Evolutionary conservation across 2,888 invertebrate genomes (phyloP), one percentile per base, ranked within the genome.

Genomic region (Hipparchia sbordonii): DNA sequence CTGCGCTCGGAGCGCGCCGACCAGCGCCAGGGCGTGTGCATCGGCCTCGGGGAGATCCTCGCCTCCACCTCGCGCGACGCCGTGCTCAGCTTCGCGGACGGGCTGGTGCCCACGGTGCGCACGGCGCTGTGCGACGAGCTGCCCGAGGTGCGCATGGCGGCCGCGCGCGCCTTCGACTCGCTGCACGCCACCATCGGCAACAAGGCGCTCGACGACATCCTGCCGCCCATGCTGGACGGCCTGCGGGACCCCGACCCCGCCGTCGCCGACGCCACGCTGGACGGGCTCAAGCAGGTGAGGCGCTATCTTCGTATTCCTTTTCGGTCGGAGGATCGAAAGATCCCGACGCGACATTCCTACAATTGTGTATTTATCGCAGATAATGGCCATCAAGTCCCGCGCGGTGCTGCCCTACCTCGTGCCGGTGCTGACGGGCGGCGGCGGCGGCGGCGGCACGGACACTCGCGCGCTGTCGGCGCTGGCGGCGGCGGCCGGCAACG

Each of bases 41-140:
- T 99, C 86, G 99, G 99, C 0, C 95, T 99, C 52, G 98, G 98
- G 0, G 99, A 99, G 95, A 99, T 99, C 83, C 98, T 99, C 96
- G 96, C 97, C 6, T 98, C 99, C 67, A 99, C 99, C 5, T 98
- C 98, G 73, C 96, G 96, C 81, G 99, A 99, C 84, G 98, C 98
- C 96, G 98, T 98, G 66, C 93, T 98, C 61, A 97, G 97, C 81
- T 93, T 93, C 82, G 76, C 93, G 2, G 93, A 93, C 75, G 93
- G 93, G 61, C 83, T 93, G 79, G 91, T 92, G 73, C 99, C 99
- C 3, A 99, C 99, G 0, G 98, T 99, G n/a, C 96, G 98, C 77
- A 97, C 96, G 87, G 99, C 99, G 2, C 94, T 99, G 70, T 97
- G 97, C 85, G 99, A 99, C 95, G 97, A 98, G 5, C 90, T 98